Percentiles rank a stretch among this genome's conserved stretches.
Conservation (phyloP, 2,888 invertebrate genomes). For the Cylloceria caligata region DNA sequence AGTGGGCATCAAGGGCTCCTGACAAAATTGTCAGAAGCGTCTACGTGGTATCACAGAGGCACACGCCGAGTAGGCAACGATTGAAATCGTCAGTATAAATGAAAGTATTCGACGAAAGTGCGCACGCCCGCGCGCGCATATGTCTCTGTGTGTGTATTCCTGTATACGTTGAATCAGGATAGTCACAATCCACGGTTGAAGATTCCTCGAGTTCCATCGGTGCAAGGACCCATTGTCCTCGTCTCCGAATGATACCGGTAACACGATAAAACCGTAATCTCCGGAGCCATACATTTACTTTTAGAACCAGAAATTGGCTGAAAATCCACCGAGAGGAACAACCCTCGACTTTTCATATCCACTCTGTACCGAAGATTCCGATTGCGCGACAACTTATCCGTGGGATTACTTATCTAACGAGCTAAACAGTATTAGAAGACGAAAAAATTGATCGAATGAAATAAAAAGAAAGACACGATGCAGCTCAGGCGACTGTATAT, state of each 20-base stretch:
- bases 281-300: background rate
- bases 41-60: background rate
- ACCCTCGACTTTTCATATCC: background rate
- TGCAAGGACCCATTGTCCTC: background rate
- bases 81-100: constrained; percentile 15
- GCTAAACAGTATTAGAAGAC: background rate
- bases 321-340: too few relatives aligned
- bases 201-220: constrained; percentile 20
- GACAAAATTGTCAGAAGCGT: constrained; percentile 40
- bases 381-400: constrained; percentile 2
- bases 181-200: constrained; percentile 8
- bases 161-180: too few relatives aligned
- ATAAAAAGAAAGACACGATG: background rate
- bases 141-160: too few relatives aligned
- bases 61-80: background rate
- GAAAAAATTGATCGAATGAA: background rate
- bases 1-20: background rate
- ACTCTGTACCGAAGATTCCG: background rate
- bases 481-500: background rate
- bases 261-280: background rate
- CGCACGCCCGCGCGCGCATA: too few relatives aligned
- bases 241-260: background rate
- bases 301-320: background rate
- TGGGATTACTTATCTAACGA: constrained; percentile 3
- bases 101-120: constrained; percentile 32